A percentile compares a stretch with the other conserved stretches of the same genome.
These are phyloP conservation scores for Griposia aprilina DNA, from an alignment of 2,888 invertebrate genomes.

Conservation along the genomic window DNA sequence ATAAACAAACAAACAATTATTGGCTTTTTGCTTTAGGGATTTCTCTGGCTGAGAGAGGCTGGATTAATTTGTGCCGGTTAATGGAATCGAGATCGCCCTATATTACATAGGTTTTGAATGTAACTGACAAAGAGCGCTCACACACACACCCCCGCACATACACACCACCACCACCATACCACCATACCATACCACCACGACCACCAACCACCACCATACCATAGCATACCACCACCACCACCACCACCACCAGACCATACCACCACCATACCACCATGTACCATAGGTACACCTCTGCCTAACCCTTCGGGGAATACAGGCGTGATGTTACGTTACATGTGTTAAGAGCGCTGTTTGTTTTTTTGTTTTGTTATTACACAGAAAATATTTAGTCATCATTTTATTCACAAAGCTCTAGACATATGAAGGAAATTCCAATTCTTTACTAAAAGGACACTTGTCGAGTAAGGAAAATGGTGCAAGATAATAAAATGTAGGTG, in stretches of 20 bases:
- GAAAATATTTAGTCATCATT: slow-evolving; percentile 4
- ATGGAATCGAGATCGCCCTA: background rate
- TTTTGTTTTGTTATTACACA: too few species aligned
- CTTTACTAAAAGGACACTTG: slow-evolving; percentile 2
- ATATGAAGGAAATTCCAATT: background rate
- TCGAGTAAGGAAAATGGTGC: background rate
- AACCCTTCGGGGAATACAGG: background rate
- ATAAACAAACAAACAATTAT: background rate
- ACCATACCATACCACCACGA: too few species aligned
- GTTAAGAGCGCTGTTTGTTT: too few species aligned
- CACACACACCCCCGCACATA: too few species aligned
- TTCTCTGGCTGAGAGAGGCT: background rate
- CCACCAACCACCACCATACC: too few species aligned
- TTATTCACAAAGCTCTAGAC: background rate
- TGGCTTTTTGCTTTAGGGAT: background rate
- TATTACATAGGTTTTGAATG: background rate
- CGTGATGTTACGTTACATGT: background rate
- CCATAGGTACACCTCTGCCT: too few species aligned
- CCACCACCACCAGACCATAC: too few species aligned
- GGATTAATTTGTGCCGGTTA: too few species aligned
- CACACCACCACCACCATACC: too few species aligned
- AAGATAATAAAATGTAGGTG: slow-evolving; percentile 15
- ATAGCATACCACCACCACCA: too few species aligned
- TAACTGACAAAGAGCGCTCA: background rate
- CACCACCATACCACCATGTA: too few species aligned